phyloP scores from a whole-genome alignment of 2,888 invertebrate genomes.

The Steromphala cineraria region DNA sequence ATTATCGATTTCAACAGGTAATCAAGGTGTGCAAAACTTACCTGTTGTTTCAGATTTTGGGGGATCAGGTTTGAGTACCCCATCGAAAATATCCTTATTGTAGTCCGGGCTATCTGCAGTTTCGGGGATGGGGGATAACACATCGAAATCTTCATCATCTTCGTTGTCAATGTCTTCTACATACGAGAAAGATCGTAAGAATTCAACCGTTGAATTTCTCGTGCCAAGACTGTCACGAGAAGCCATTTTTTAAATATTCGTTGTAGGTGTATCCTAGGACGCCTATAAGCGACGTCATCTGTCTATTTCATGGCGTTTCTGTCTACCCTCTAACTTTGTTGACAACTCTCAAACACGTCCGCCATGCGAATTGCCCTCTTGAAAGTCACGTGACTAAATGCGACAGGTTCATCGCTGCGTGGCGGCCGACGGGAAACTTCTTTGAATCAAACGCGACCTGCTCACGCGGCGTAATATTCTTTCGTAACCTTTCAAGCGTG shows the following conservation, averaged over 20 bases:
- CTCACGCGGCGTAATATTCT: too few relatives aligned
- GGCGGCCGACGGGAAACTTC: too few relatives aligned
- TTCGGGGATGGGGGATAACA: slow-evolving; percentile 30
- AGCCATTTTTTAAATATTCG: not conserved
- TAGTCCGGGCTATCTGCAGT: not conserved
- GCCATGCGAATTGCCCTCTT: not conserved
- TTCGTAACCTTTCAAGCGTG: too few relatives aligned
- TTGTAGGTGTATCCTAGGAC: not conserved
- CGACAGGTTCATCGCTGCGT: not conserved
- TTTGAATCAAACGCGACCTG: too few relatives aligned
- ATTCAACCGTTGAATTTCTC: slow-evolving; percentile 45
- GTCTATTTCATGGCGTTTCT: not conserved
- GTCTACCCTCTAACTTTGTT: not conserved
- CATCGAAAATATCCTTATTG: not conserved
- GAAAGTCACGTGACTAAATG: not conserved
- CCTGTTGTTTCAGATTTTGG: not conserved
- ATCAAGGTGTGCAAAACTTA: slow-evolving; percentile 2
- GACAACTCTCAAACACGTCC: not conserved
- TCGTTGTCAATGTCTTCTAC: slow-evolving; percentile 54
- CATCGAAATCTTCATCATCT: slow-evolving; percentile 57
- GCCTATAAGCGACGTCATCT: not conserved
- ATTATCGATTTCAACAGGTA: too few relatives aligned
- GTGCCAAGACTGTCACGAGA: not conserved
- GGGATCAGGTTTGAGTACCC: not conserved
- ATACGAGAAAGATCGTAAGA: slow-evolving; percentile 55